Evolutionary conservation across 2,113 vertebrate species (phyloP).

Genomic region (Varanus komodoensis): DNA sequence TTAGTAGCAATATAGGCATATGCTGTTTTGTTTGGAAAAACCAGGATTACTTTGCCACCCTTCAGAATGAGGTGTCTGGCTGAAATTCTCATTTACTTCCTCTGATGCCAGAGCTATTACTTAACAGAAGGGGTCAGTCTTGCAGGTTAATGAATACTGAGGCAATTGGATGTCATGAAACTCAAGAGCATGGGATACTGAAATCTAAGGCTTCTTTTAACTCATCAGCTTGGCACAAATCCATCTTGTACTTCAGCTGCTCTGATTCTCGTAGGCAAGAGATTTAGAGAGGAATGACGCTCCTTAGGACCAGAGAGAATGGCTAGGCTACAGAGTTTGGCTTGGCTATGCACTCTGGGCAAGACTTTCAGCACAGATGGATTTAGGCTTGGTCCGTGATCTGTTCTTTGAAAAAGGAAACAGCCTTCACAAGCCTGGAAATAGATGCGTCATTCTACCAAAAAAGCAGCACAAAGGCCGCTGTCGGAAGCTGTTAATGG

Average conservation of each 20-base stretch:
- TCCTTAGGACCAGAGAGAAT: conserved; percentile 36
- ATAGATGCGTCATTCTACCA: conserved; percentile 49
- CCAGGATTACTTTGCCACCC: background rate
- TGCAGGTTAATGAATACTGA: conserved; percentile 71
- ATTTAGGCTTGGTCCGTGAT: conserved; percentile 63
- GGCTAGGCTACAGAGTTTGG: conserved; percentile 48
- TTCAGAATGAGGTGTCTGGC: conserved; percentile 39
- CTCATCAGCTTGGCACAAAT: background rate
- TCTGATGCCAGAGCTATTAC: background rate
- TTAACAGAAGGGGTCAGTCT: conserved; percentile 71
- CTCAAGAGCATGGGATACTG: background rate
- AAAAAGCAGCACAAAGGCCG: conserved; percentile 49
- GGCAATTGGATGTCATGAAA: background rate
- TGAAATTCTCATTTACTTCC: conserved; percentile 13
- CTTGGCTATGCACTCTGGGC: conserved; percentile 35
- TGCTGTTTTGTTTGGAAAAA: background rate
- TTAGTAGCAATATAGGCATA: background rate
- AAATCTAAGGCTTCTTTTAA: background rate
- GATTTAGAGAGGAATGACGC: background rate
- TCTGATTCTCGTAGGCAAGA: background rate
- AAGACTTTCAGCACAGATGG: conserved; percentile 73
- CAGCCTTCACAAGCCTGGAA: conserved; percentile 43
- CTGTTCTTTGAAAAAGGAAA: conserved; percentile 74
- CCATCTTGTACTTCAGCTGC: background rate
- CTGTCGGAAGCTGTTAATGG: conserved; percentile 23